These are phyloP conservation scores for Cynopterus sphinx DNA, from an alignment of 2,797 vertebrate genomes.

Conservation along the genomic window DNA sequence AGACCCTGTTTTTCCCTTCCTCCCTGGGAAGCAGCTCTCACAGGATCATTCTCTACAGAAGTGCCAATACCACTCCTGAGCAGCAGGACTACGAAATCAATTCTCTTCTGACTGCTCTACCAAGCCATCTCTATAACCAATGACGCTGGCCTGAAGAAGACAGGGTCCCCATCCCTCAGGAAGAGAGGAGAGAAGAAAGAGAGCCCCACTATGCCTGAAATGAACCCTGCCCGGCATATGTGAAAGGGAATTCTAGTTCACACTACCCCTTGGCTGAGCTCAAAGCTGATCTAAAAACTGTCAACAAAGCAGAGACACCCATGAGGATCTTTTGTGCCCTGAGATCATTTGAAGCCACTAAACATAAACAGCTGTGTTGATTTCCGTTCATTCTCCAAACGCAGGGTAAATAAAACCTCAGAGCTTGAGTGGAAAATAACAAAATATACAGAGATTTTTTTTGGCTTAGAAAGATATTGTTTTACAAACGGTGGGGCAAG, in stretches of 20 bases:
- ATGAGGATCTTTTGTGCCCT: slow-evolving; percentile 63
- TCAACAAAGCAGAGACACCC: slow-evolving; percentile 65
- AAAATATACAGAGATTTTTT: slow-evolving; percentile 58
- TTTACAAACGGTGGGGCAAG: slow-evolving; percentile 68
- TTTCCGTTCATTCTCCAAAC: slow-evolving; percentile 64
- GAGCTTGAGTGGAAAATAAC: slow-evolving; percentile 60
- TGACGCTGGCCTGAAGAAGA: neutral
- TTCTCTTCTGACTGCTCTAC: neutral
- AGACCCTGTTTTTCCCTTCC: neutral
- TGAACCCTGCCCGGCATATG: neutral
- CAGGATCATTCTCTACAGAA: neutral
- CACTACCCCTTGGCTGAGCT: slow-evolving; percentile 32
- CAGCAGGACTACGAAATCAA: neutral
- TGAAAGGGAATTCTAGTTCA: slow-evolving; percentile 48
- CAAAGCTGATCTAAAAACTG: slow-evolving; percentile 65
- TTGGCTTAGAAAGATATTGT: slow-evolving; percentile 44
- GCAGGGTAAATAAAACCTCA: slow-evolving; percentile 70
- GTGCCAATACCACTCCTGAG: slow-evolving; percentile 39
- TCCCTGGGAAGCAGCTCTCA: neutral
- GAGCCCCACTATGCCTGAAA: neutral
- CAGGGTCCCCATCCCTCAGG: neutral
- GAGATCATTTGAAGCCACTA: slow-evolving; percentile 77
- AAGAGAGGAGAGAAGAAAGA: neutral
- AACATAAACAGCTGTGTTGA: slow-evolving; percentile 78
- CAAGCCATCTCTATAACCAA: neutral